Base-by-base conservation (phyloP, 2,113 vertebrate species). In the Chloebia gouldiae region DNA sequence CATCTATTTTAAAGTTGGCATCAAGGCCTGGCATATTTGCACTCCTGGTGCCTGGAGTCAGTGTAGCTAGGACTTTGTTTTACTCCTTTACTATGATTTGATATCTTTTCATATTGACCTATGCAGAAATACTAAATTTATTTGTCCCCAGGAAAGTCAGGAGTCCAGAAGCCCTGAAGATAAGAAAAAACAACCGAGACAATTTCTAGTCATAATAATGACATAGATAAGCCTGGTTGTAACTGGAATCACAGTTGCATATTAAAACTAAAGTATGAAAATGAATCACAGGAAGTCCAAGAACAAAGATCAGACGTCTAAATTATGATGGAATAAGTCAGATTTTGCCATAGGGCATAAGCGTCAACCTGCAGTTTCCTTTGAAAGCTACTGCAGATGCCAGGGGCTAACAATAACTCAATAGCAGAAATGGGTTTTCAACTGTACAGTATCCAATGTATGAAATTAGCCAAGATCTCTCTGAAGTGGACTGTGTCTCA, bases 401-500 rank as follows among this genome's bases (percentile, higher is more conserved):
- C 25, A 44, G 57, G 35, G n/a, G 63, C 81, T 95, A 75, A 91
- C 90, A 89, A 64, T 85, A 92, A 89, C 35, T 91, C 78, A 71
- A 25, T 66, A 87, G 65, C 39, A 6, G 4, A 91, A 93, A 87
- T 81, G 30, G n/a, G 20, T 93, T 87, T 94, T 92, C 73, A 33
- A 6, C 20, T 47, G 35, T 78, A 45, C 33, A 28, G 44, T 75
- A 83, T 63, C 56, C 84, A 81, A 24, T 63, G 56, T 68, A 51
- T 60, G 84, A 94, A 91, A 89, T 84, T 81, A 89, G 35, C 73
- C 6, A 27, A 89, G 65, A 63, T 87, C 35, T 73, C 77, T 92
- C 81, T 84, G 87, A 87, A 87, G 84, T 87, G 87, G 69, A 51
- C 65, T 89, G 51, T 92, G 60, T 69, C 87, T 96, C 81, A 81